Evolutionary conservation across 2,888 invertebrate genomes (phyloP).

Genomic region (Seira ritae): DNA sequence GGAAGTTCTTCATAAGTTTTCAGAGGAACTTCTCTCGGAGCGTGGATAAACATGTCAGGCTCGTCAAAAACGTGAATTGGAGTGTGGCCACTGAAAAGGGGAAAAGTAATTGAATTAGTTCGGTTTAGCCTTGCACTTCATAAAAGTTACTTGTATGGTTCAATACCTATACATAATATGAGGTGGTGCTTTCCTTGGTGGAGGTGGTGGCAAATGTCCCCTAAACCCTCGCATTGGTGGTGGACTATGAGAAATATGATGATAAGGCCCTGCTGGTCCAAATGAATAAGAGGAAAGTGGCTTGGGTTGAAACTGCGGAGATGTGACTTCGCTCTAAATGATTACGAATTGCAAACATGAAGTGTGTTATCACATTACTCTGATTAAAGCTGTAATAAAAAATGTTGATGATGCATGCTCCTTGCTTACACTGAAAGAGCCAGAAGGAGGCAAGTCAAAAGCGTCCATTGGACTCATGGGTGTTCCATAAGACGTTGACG

Average conservation of each 20-base stretch:
- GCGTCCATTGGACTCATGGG: constrained; percentile 47
- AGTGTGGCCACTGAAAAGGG: constrained; percentile 74
- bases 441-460: constrained; percentile 35
- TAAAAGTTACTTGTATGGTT: too few species aligned
- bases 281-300: not conserved
- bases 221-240: not conserved
- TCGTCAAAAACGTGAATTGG: constrained; percentile 75
- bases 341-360: too few species aligned
- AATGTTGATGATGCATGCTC: too few species aligned
- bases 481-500: constrained; percentile 61
- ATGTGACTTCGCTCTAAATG: too few species aligned
- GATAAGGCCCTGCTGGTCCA: constrained; percentile 20
- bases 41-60: constrained; percentile 67
- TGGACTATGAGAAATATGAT: constrained; percentile 36
- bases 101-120: constrained; percentile 68
- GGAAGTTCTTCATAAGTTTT: constrained; percentile 51
- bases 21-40: constrained; percentile 52
- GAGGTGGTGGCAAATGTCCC: constrained; percentile 14
- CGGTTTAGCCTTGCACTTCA: too few species aligned
- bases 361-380: not conserved
- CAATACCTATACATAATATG: constrained; percentile 23
- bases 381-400: not conserved
- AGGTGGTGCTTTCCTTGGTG: constrained; percentile 45
- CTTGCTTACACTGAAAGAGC: constrained; percentile 42
- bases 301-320: not conserved